Evolutionary conservation across 2,113 vertebrate species (phyloP), one percentile per base, ranked within the genome.

Genomic region (Eulemur rufifrons): DNA sequence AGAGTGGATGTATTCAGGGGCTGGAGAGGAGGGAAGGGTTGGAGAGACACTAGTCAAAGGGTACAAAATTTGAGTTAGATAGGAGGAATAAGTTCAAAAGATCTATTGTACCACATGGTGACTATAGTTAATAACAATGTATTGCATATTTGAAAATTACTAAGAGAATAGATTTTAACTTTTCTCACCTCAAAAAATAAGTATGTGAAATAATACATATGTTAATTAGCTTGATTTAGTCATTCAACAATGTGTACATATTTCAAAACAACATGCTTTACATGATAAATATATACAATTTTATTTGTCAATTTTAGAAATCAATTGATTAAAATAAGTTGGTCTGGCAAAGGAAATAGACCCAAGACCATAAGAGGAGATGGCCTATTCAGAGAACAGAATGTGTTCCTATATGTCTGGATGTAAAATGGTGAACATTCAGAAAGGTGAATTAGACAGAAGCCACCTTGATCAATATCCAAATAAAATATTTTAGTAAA

Each of bases 401-500:
- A 12, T 73, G 2, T 15, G 25, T 63, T 63, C 37, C 2, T 50
- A 1, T 15, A 1, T 52, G 3, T 37, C 56, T 84, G 13, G 20
- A 81, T 86, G 5, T 78, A 11, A 95, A 71, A 39, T 32, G 64
- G 13, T 4, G 13, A 50, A 42, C 1, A 56, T n/a, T 2, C 12
- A 23, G 50, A 73, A 66, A 74, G 15, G 2, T 63, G 42, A 92
- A 5, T 74, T 66, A 27, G 69, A 91, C 42, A 78, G 63, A 87
- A 39, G 37, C 9, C 45, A 54, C 23, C 14, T 69, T 77, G 68
- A 23, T 39, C 87, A 89, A 89, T 74, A 74, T 8, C 5, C 13
- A 86, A 95, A 52, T 84, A 85, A 84, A 89, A 21, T 78, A 68
- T 85, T 81, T 89, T 52, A 47, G 37, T 85, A 95, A 76, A 61